A percentile compares a stretch with the other conserved stretches of the same genome.
phyloP scores from a whole-genome alignment of 2,797 vertebrate genomes.

The Telmatherina bonti region DNA sequence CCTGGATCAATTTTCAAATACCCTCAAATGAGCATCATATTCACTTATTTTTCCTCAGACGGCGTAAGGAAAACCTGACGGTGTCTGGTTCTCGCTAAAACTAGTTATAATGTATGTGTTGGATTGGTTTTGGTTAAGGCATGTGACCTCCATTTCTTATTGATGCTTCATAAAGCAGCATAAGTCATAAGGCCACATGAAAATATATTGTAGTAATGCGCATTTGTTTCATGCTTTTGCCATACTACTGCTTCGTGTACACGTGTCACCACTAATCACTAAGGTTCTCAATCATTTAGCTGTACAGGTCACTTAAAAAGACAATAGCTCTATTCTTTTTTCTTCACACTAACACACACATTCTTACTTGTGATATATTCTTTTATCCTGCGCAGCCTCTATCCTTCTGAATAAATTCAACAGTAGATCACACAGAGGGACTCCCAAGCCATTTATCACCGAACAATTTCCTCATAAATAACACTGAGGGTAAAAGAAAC shows the following conservation, averaged over 20 bases:
- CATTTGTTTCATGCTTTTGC: neutral
- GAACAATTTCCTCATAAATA: conserved; percentile 22
- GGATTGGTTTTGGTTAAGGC: neutral
- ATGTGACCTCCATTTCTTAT: neutral
- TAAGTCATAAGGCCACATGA: too few species aligned
- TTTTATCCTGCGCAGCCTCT: neutral
- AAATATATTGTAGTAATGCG: neutral
- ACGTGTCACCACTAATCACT: neutral
- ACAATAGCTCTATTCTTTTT: conserved; percentile 22
- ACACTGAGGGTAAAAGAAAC: conserved; percentile 25
- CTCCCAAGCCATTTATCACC: conserved; percentile 1
- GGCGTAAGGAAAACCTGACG: neutral
- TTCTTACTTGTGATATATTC: neutral
- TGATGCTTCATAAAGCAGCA: neutral
- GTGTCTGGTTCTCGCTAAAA: neutral
- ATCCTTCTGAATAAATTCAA: conserved; percentile 17
- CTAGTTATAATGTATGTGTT: neutral
- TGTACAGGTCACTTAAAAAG: neutral
- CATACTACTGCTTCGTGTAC: neutral
- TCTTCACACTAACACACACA: conserved; percentile 17
- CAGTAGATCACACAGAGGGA: conserved; percentile 22
- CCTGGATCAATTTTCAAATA: too few species aligned
- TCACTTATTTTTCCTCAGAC: neutral
- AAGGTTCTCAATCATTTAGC: neutral
- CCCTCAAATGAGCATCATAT: too few species aligned